Conservation (phyloP, 1,140 invertebrate species). For the Drosophila kohkoa region DNA sequence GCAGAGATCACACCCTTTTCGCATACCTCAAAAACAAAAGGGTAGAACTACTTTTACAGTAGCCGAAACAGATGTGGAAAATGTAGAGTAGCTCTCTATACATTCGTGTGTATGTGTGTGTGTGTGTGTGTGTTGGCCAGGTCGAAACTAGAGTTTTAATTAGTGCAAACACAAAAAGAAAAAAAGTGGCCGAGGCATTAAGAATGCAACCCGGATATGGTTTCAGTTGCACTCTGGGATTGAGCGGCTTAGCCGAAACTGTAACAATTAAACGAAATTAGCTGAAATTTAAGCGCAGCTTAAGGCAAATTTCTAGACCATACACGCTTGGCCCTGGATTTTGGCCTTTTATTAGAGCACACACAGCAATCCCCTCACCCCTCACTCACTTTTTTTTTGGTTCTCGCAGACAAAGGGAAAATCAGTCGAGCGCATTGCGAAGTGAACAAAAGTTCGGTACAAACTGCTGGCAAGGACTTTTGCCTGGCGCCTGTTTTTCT, state of each 20-base stretch:
- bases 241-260: conserved; percentile 58
- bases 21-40: conserved; percentile 28
- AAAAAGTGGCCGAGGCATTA: conserved; percentile 57
- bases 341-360: conserved; percentile 74
- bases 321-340: conserved; percentile 23
- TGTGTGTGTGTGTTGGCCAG: not conserved
- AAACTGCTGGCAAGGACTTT: conserved; percentile 8
- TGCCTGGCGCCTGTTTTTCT: conserved; percentile 65
- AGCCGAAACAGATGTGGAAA: conserved; percentile 2
- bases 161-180: conserved; percentile 76
- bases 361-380: conserved; percentile 26
- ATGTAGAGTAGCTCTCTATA: not conserved
- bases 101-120: no score
- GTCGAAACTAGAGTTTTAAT: conserved; percentile 58
- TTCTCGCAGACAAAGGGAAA: conserved; percentile 20
- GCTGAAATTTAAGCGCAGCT: conserved; percentile 80
- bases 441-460: conserved; percentile 39
- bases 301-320: conserved; percentile 74
- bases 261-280: conserved; percentile 83
- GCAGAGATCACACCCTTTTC: conserved; percentile 67
- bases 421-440: conserved; percentile 17
- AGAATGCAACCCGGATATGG: conserved; percentile 10
- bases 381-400: not conserved
- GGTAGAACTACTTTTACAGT: not conserved
- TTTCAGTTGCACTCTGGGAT: conserved; percentile 3